Base-by-base conservation (phyloP, 2,113 vertebrate species). In the Apaloderma vittatum region DNA sequence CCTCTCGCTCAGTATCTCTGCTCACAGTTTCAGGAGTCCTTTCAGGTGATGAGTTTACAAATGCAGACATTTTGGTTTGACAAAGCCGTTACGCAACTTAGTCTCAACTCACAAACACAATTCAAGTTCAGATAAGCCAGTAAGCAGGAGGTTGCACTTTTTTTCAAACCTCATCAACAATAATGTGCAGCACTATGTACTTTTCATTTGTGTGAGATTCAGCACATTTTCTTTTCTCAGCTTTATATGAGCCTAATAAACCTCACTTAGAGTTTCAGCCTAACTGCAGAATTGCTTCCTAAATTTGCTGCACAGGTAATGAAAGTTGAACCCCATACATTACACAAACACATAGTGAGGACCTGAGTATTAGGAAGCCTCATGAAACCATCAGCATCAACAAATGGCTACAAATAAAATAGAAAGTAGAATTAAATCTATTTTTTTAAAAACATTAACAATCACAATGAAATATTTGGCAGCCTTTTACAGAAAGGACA, bases 381-480 rank as follows among this genome's bases (percentile, higher is more conserved):
- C 27, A 14, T 81, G 34, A 84, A 96, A 86, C 30, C 45, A 92
- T 59, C 55, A 89, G 19, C 14, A 65, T 12, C 24, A 86, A 55
- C 6, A 27, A 91, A 91, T 68, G 3, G 24, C 45, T 87, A 45
- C 21, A 46, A 86, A 85, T 49, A 90, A 93, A 76, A 45, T 91
- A 72, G 43, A 66, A 66, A 4, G 8, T 17, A 81, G 22, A 91
- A 71, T n/a, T 83, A 83, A 75, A 65, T 59, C 10, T 24, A 61
- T 19, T 63, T 90, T 2, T 74, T 93, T 86, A 18, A 71, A 95
- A 94, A 74, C 24, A 61, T 63, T 86, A 62, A n/a, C 76, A 85
- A 91, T 61, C n/a, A 78, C 46, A 55, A 40, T 49, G 76, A 82
- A 93, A 83, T 75, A 86, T 63, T 85, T 96, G 93, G 92, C 94